phyloP scores from a whole-genome alignment of 2,888 invertebrate species.

The Andrena trimmerana region DNA sequence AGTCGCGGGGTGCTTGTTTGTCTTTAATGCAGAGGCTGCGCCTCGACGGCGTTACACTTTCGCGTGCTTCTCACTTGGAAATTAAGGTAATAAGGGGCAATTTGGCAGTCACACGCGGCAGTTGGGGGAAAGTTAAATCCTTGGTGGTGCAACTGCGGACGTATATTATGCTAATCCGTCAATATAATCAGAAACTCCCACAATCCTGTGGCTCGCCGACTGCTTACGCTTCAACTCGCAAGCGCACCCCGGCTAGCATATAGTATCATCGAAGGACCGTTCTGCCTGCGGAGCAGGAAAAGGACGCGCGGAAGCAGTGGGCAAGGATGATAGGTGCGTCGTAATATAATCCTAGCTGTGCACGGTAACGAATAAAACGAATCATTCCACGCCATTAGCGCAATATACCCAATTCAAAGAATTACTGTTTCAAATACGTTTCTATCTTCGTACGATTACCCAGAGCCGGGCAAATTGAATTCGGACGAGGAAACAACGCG shows the following conservation, averaged over 20 bases:
- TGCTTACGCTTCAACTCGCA: conserved; percentile 31
- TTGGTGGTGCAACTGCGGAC: conserved; percentile 34
- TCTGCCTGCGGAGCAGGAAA: conserved; percentile 4
- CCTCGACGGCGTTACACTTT: conserved; percentile 20
- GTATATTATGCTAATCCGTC: conserved; percentile 59
- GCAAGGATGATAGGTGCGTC: not conserved
- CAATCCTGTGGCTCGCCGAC: conserved; percentile 25
- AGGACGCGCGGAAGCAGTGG: not conserved
- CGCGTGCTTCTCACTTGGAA: conserved; percentile 40
- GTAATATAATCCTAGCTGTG: conserved; percentile 9
- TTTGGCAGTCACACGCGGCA: conserved; percentile 47
- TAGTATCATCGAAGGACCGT: conserved; percentile 20
- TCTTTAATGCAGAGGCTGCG: conserved; percentile 1
- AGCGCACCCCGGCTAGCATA: conserved; percentile 13
- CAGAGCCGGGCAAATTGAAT: too few relatives aligned
- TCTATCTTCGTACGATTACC: not conserved
- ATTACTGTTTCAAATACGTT: not conserved
- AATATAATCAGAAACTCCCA: conserved; percentile 55
- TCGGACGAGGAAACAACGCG: too few relatives aligned
- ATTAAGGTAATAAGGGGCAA: conserved; percentile 61
- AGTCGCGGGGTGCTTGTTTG: conserved; percentile 48
- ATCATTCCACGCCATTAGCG: conserved; percentile 25
- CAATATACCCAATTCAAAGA: not conserved
- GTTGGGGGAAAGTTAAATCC: conserved; percentile 54
- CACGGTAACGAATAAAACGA: not conserved